A percentile compares a stretch with the other conserved stretches of the same genome.
These are phyloP conservation scores for Drosophila testacea DNA, from an alignment of 2,888 invertebrate genomes.

Conservation along the genomic window DNA sequence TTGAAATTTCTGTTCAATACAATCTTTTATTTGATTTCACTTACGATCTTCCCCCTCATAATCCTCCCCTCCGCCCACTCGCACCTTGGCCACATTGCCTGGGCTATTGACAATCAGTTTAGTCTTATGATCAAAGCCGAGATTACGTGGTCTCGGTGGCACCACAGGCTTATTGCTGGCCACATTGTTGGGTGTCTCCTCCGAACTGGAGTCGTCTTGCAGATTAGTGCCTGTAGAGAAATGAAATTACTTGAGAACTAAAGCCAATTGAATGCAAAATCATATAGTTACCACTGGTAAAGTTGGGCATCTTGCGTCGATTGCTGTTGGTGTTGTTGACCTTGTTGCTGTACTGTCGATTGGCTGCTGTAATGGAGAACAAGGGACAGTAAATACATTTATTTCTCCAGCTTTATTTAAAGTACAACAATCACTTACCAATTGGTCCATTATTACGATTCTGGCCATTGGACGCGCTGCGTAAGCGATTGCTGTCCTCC, in stretches of 20 bases:
- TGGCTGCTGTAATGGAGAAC: constrained; percentile 67
- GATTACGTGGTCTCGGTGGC: constrained; percentile 89
- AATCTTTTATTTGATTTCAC: constrained; percentile 29
- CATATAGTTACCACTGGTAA: constrained; percentile 87
- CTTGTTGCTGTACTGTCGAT: constrained; percentile 83
- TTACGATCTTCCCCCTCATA: constrained; percentile 82
- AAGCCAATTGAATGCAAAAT: background rate
- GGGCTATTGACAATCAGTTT: constrained; percentile 76
- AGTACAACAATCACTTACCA: constrained; percentile 57
- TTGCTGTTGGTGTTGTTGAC: constrained; percentile 84
- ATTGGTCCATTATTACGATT: constrained; percentile 88
- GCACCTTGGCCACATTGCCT: constrained; percentile 57
- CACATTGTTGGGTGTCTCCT: constrained; percentile 86
- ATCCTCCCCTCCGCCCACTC: constrained; percentile 74
- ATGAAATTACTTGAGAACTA: background rate
- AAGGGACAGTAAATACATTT: constrained; percentile 17
- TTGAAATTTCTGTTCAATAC: background rate
- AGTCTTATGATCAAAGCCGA: constrained; percentile 87
- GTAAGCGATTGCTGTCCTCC: constrained; percentile 87
- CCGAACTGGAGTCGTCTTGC: constrained; percentile 93
- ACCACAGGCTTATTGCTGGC: constrained; percentile 87
- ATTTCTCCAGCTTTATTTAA: background rate
- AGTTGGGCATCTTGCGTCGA: constrained; percentile 88
- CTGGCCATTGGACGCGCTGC: constrained; percentile 93
- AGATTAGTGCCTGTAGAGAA: constrained; percentile 58